Evolutionary conservation across 2,113 vertebrate species (phyloP).

Genomic region (Oncorhynchus keta): DNA sequence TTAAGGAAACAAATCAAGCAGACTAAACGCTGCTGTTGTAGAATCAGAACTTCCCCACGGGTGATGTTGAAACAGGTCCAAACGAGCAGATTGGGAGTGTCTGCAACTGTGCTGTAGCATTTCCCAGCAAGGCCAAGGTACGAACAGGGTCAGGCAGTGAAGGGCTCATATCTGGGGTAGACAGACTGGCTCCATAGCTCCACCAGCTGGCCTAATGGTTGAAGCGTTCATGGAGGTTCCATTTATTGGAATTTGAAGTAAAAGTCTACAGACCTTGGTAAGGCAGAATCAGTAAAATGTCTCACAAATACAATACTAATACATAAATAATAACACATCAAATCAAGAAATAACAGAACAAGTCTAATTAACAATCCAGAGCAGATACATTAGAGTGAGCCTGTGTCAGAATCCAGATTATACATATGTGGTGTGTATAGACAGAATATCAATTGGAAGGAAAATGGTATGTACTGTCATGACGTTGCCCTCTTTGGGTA

Average conservation of each 20-base stretch:
- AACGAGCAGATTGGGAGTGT: slow-evolving; percentile 9
- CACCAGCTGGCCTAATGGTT: background rate
- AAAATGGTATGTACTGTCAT: too few relatives aligned
- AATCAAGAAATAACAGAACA: too few relatives aligned
- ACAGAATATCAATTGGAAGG: too few relatives aligned
- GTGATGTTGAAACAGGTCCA: slow-evolving; percentile 11
- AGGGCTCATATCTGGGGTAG: background rate
- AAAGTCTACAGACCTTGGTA: background rate
- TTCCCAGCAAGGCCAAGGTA: background rate
- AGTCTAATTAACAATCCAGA: too few relatives aligned
- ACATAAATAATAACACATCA: too few relatives aligned
- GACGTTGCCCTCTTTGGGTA: too few relatives aligned
- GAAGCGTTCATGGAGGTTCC: background rate
- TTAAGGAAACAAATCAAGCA: slow-evolving; percentile 5
- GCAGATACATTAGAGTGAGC: too few relatives aligned
- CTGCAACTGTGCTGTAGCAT: background rate
- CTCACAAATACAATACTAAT: too few relatives aligned
- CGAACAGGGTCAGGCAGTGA: background rate
- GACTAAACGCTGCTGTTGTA: slow-evolving; percentile 23
- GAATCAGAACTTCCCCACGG: slow-evolving; percentile 17
- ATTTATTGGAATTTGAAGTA: background rate
- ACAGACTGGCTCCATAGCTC: background rate
- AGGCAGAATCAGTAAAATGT: background rate
- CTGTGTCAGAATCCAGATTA: too few relatives aligned
- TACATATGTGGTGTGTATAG: too few relatives aligned